A percentile compares a stretch with the other conserved stretches of the same genome.
These are phyloP conservation scores for Lerista edwardsae DNA, from an alignment of 2,797 vertebrate species.

Conservation along the genomic window DNA sequence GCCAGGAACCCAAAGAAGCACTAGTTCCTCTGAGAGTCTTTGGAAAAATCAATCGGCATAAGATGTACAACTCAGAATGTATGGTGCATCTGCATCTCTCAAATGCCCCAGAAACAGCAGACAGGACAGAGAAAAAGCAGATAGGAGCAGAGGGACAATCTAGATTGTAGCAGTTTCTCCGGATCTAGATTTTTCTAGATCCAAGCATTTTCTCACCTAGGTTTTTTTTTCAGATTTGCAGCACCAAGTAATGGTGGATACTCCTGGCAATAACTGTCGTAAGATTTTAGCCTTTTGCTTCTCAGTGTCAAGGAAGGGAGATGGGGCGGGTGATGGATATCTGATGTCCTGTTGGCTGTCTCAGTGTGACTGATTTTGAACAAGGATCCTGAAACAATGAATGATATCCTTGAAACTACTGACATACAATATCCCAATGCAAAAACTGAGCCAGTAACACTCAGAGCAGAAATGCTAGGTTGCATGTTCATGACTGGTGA, in stretches of 20 bases:
- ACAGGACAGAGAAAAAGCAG: too few species aligned
- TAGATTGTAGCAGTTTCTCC: not conserved
- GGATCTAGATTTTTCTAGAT: too few species aligned
- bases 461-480: not conserved
- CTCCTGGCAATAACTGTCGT: slow-evolving; percentile 41
- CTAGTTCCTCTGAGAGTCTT: not conserved
- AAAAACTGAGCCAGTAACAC: not conserved
- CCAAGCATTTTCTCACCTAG: slow-evolving; percentile 54
- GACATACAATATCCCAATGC: not conserved
- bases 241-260: slow-evolving; percentile 35
- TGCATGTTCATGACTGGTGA: not conserved
- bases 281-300: slow-evolving; percentile 62
- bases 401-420: not conserved
- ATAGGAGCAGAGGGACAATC: not conserved
- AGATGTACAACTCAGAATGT: not conserved
- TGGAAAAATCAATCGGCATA: not conserved
- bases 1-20: not conserved
- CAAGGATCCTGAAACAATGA: slow-evolving; percentile 62
- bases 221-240: slow-evolving; percentile 35
- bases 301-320: slow-evolving; percentile 36
- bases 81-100: not conserved
- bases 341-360: slow-evolving; percentile 36
- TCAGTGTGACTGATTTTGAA: slow-evolving; percentile 50
- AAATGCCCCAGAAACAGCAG: not conserved
- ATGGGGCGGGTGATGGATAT: slow-evolving; percentile 20